Conservation (phyloP, 2,888 invertebrate genomes). For the Drosophila paramelanica region DNA sequence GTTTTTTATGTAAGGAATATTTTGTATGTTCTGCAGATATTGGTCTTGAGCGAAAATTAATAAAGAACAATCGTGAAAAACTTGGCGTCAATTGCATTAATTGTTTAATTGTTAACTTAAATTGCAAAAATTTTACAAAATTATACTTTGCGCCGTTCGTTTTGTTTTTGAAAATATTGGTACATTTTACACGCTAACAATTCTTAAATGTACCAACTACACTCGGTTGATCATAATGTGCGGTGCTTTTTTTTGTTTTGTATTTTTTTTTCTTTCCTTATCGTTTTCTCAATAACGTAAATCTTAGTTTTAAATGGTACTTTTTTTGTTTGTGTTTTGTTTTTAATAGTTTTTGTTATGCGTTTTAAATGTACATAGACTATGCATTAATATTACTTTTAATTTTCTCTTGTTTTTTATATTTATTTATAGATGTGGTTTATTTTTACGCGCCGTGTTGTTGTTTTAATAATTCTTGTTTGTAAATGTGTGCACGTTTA, state of each 20-base stretch:
- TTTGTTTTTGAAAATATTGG: slow-evolving; percentile 54
- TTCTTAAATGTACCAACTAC: slow-evolving; percentile 63
- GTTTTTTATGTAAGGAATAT: slow-evolving; percentile 49
- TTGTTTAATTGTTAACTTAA: slow-evolving; percentile 64
- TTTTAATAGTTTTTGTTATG: slow-evolving; percentile 73
- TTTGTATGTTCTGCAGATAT: slow-evolving; percentile 43
- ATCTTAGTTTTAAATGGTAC: slow-evolving; percentile 72
- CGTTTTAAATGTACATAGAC: slow-evolving; percentile 77
- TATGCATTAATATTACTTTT: slow-evolving; percentile 72
- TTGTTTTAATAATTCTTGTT: slow-evolving; percentile 34
- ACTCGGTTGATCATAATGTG: slow-evolving; percentile 65
- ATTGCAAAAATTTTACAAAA: slow-evolving; percentile 80
- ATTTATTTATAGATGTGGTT: slow-evolving; percentile 71
- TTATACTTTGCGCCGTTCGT: slow-evolving; percentile 63
- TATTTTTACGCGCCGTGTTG: slow-evolving; percentile 70
- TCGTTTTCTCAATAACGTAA: slow-evolving; percentile 62
- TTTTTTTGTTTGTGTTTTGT: slow-evolving; percentile 37
- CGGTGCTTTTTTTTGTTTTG: slow-evolving; percentile 28
- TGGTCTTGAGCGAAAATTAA: slow-evolving; percentile 60
- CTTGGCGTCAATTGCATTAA: slow-evolving; percentile 61
- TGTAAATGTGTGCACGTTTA: slow-evolving; percentile 30
- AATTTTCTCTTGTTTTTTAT: slow-evolving; percentile 45
- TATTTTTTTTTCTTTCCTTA: slow-evolving; percentile 26
- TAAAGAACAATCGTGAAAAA: slow-evolving; percentile 53
- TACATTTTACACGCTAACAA: slow-evolving; percentile 75